Percentiles rank a stretch among this genome's conserved stretches.
Evolutionary conservation across 2,113 vertebrate genomes (phyloP).

Genomic region (Xenopus borealis): DNA sequence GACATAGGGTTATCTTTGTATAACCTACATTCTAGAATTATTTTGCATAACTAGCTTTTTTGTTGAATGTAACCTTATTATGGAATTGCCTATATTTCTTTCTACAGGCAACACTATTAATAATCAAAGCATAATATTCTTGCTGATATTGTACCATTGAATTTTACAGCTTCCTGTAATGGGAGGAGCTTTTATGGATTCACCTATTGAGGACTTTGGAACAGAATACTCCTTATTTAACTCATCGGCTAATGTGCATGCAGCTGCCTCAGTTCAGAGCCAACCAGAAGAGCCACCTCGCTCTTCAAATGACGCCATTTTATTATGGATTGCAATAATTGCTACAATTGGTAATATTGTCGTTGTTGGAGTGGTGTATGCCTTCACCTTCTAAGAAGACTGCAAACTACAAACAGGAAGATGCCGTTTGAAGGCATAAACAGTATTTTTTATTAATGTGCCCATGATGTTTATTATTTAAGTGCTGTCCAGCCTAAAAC

Average conservation of each 20-base stretch:
- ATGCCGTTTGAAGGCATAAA: slow-evolving; percentile 26
- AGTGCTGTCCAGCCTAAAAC: slow-evolving; percentile 9
- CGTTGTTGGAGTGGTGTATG: slow-evolving; percentile 93
- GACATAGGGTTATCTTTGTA: too few relatives aligned
- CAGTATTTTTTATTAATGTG: slow-evolving; percentile 39
- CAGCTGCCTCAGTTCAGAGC: slow-evolving; percentile 70
- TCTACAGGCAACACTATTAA: too few relatives aligned
- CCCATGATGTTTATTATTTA: slow-evolving; percentile 30
- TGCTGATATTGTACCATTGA: slow-evolving; percentile 47
- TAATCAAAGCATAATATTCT: too few relatives aligned
- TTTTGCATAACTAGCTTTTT: too few relatives aligned
- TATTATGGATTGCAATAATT: slow-evolving; percentile 96
- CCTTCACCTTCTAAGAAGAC: slow-evolving; percentile 87
- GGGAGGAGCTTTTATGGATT: slow-evolving; percentile 97
- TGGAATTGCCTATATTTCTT: too few relatives aligned
- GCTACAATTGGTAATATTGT: slow-evolving; percentile 97
- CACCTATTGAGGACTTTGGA: slow-evolving; percentile 91
- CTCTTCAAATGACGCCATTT: slow-evolving; percentile 88
- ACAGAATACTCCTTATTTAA: slow-evolving; percentile 94
- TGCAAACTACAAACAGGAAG: not conserved
- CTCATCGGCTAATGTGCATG: slow-evolving; percentile 87
- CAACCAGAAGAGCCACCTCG: slow-evolving; percentile 79
- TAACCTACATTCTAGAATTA: too few relatives aligned
- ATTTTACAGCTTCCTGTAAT: slow-evolving; percentile 91
- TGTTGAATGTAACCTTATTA: too few relatives aligned